Evolutionary conservation across 1,140 invertebrate species (phyloP), one percentile per base, ranked within the genome.

Genomic region (Semibalanus balanoides): DNA sequence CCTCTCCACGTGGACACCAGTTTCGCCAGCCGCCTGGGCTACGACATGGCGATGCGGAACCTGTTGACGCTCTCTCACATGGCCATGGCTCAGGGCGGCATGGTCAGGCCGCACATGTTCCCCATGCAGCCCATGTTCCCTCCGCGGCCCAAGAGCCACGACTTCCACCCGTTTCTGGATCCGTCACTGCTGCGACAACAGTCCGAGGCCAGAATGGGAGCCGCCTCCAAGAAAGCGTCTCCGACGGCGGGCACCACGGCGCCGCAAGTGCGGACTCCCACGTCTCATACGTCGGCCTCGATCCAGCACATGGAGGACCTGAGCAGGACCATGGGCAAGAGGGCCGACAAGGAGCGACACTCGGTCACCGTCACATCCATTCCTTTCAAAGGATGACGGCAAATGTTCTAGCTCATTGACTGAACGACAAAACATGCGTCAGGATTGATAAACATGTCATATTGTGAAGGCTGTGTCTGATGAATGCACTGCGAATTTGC

Each of bases 271-370:
- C 51, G 51, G 51, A 64, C 51, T 64, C 51, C 51, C 7, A 64
- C 51, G 14, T 7, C 51, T 1, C 51, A 14, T 1, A 64, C 51
- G 51, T 64, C 51, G 51, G 51, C 51, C 51, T 64, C 51, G 22
- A 64, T 64, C 51, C 51, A 64, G 51, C 51, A 64, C 51, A 64
- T 64, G 51, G 51, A 64, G 51, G 51, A 64, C 51, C 51, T 64
- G 11, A 64, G 7, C 7, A 14, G 51, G 51, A 64, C 51, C 14
- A 1, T 64, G 9, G 51, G 51, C 11, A 64, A 64, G 51, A 14
- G 51, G 51, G 1, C 9, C 11, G 51, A 64, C 14, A 11, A 11
- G 9, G 14, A 64, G 51, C 9, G 51, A 22, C 51, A 64, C 51
- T 64, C 51, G 14, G 51, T 64, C 51, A 64, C 51, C 11, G 11